Evolutionary conservation across 2,113 vertebrate genomes (phyloP).

Genomic region (Anas platyrhynchos): DNA sequence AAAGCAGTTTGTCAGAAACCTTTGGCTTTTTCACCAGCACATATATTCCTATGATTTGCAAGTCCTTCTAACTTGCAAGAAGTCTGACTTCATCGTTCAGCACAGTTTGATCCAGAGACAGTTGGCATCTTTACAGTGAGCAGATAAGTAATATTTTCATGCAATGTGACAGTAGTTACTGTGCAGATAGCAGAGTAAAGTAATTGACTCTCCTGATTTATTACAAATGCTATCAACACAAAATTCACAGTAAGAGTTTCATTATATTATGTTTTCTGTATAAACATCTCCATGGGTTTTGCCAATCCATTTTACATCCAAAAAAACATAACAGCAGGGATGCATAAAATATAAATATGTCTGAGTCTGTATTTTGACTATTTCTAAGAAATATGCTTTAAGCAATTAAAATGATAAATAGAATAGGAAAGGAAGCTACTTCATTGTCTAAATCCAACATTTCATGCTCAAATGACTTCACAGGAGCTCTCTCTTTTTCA

Average conservation of each 20-base stretch:
- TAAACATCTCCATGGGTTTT: conserved; percentile 73
- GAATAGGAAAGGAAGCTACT: conserved; percentile 66
- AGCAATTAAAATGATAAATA: conserved; percentile 75
- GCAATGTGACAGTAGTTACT: conserved; percentile 73
- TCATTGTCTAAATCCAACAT: conserved; percentile 67
- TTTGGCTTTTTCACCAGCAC: conserved; percentile 71
- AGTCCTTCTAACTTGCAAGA: conserved; percentile 51
- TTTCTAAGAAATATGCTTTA: conserved; percentile 65
- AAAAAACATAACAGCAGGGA: conserved; percentile 63
- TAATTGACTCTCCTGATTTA: conserved; percentile 73
- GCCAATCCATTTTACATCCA: conserved; percentile 60
- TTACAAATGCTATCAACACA: conserved; percentile 74
- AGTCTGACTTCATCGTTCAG: conserved; percentile 76
- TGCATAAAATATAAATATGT: conserved; percentile 72
- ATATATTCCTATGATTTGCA: conserved; percentile 75
- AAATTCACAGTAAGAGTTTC: conserved; percentile 77
- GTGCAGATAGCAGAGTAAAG: conserved; percentile 61
- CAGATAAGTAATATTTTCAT: conserved; percentile 74
- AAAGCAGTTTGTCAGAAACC: conserved; percentile 35
- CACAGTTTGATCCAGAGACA: conserved; percentile 76
- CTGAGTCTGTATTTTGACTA: conserved; percentile 77
- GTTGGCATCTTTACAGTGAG: conserved; percentile 78
- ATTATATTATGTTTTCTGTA: conserved; percentile 75
- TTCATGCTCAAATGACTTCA: conserved; percentile 63
- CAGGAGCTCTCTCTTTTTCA: conserved; percentile 48